A percentile compares a stretch with the other conserved stretches of the same genome.
Evolutionary conservation across 2,113 vertebrate species (phyloP).

Genomic region (Bubalus kerabau): DNA sequence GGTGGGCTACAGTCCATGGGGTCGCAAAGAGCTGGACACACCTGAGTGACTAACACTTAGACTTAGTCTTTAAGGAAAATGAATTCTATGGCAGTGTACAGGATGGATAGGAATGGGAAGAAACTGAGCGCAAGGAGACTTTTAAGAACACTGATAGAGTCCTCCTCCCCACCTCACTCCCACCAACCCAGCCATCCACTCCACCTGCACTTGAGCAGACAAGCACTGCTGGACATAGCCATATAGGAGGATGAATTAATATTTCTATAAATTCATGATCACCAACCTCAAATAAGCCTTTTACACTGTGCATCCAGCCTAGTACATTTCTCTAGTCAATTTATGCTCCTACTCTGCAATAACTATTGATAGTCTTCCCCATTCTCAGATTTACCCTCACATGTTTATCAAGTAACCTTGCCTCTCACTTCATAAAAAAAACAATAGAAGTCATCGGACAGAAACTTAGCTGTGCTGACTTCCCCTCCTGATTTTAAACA

Average conservation of each 20-base stretch:
- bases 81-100: not conserved
- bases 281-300: not conserved
- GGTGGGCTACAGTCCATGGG: not conserved
- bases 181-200: not conserved
- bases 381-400: conserved; percentile 6
- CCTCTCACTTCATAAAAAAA: conserved; percentile 2
- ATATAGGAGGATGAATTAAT: not conserved
- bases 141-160: not conserved
- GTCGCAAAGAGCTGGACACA: not conserved
- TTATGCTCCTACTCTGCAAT: not conserved
- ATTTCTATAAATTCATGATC: not conserved
- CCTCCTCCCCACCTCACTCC: not conserved
- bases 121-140: not conserved
- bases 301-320: not conserved
- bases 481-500: conserved; percentile 2
- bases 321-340: not conserved
- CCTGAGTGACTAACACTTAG: not conserved
- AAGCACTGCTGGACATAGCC: not conserved
- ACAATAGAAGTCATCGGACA: not conserved
- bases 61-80: not conserved
- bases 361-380: conserved; percentile 10
- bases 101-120: not conserved
- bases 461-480: not conserved
- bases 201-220: not conserved
- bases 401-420: conserved; percentile 23